Base-by-base conservation (phyloP, 2,888 invertebrate species). In the Machimus atricapillus region DNA sequence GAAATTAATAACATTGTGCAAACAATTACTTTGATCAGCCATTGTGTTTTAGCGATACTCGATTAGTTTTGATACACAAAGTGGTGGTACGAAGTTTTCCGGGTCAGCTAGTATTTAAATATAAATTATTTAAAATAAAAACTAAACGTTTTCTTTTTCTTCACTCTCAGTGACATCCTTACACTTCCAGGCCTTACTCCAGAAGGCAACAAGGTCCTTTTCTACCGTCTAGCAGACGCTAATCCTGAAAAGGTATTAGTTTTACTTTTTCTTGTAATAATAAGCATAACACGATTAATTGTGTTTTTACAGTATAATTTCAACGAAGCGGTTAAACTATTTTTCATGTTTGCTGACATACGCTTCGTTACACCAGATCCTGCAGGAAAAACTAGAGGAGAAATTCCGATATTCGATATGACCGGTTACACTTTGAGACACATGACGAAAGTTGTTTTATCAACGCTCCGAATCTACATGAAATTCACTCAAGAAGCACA, bases 401-500 rank as follows among this genome's bases (percentile, higher is more conserved):
- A 96, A 90, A 93, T 96, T 83, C 95, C 96, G 0, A 94, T 96
- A 79, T 96, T 96, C 89, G 96, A 96, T 91, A 94, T 96, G 91
- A 93, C 94, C 0, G 95, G 95, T 79, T 94, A 94, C 58, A 93
- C 94, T 1, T 90, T 96, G 87, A 94, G 94, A 88, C 96, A 96
- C 90, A 92, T 96, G 40, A 93, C 95, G 9, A 95, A 94, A 92
- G 92, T 95, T 2, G 94, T 94, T 66, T 91, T 96, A 76, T 94
- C 94, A 0, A 93, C 95, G 56, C 90, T 96, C 31, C 94, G 95
- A 82, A 95, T 95, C 90, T 96, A 96, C 90, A 95, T 96, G 95
- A 93, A 95, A 90, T 96, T 95, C 90, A 94, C 95, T 78, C 96
- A 96, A 94, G 95, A 96, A 90, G 95, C 95, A 0, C 94, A 95